Conservation (phyloP, 2,113 vertebrate genomes). For the Rhinopithecus roxellana region DNA sequence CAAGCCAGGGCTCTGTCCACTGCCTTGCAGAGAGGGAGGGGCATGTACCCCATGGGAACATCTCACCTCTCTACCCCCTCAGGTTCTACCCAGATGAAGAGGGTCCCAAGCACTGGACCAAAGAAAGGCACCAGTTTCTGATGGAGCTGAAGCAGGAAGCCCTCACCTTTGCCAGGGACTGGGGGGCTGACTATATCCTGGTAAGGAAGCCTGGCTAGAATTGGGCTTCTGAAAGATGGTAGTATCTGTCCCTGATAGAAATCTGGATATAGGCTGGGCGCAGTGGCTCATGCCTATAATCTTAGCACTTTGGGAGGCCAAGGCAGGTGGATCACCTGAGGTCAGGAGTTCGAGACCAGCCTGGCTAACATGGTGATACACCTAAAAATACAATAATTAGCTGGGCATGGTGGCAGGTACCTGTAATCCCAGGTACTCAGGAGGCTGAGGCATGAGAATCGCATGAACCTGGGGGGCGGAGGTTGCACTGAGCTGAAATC, state of each 20-base stretch:
- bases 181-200: constrained; percentile 93
- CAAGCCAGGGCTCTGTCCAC: background rate
- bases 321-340: too few relatives aligned
- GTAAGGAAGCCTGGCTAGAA: constrained; percentile 79
- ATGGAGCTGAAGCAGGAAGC: constrained; percentile 97
- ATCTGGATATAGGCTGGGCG: background rate
- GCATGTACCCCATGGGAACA: accelerated
- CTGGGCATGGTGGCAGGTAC: too few relatives aligned
- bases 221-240: background rate
- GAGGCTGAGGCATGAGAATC: too few relatives aligned
- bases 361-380: too few relatives aligned
- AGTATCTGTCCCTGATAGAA: background rate
- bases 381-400: too few relatives aligned
- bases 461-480: too few relatives aligned
- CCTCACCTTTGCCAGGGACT: constrained; percentile 90
- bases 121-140: constrained; percentile 92
- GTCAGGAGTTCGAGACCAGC: too few relatives aligned
- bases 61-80: background rate
- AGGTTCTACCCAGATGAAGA: constrained; percentile 93
- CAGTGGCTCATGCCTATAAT: too few relatives aligned
- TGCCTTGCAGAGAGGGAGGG: too few relatives aligned
- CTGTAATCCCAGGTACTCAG: too few relatives aligned
- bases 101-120: constrained; percentile 96
- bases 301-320: too few relatives aligned
- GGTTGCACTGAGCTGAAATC: too few relatives aligned